Percentiles rank a stretch among this genome's conserved stretches.
These are phyloP conservation scores for Spatula versicolor DNA, from an alignment of 2,797 vertebrate genomes.

Conservation along the genomic window DNA sequence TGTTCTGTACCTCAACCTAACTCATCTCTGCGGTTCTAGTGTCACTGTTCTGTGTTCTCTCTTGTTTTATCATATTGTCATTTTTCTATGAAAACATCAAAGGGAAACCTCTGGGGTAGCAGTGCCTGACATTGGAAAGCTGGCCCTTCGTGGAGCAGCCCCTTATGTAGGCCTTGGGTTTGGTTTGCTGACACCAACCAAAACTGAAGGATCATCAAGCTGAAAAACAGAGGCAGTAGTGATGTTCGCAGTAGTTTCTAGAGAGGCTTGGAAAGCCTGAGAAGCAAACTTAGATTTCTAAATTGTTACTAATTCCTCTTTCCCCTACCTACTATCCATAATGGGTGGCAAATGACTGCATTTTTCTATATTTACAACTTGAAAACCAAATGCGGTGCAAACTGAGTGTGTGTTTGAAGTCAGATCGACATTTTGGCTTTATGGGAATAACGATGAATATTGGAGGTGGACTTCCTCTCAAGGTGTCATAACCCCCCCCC, in stretches of 20 bases:
- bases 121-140: background rate
- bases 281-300: background rate
- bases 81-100: background rate
- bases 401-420: background rate
- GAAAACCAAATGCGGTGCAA: background rate
- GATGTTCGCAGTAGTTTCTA: background rate
- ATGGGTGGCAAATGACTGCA: background rate
- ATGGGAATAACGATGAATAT: background rate
- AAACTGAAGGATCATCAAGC: background rate
- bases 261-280: background rate
- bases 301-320: background rate
- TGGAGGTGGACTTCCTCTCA: background rate
- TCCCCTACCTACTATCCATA: background rate
- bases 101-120: background rate
- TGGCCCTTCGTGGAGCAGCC: background rate
- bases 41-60: background rate
- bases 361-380: background rate
- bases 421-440: background rate
- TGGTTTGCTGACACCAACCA: background rate
- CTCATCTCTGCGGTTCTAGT: background rate
- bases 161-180: background rate
- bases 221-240: background rate
- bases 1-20: background rate
- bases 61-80: background rate
- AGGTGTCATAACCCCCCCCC: background rate